Evolutionary conservation across 2,888 invertebrate species (phyloP), one percentile per base, ranked within the genome.

Genomic region (Alloplasta piceator): DNA sequence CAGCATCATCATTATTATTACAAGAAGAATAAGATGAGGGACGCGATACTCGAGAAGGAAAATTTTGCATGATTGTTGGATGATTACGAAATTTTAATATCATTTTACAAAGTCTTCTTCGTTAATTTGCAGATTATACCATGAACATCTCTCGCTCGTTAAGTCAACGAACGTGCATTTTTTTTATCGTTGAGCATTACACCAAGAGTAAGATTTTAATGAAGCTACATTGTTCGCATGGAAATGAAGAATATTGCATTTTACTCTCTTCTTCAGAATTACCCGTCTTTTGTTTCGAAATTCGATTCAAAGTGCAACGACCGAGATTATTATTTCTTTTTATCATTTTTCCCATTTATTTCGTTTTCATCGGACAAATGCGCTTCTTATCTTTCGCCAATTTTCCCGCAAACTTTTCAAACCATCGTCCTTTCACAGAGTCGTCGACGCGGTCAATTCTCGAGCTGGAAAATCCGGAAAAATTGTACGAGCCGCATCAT

Each of bases 381-480:
- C 26, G 26, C 26, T 26, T 26, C 26, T 26, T 26, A 26, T 26
- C 26, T 26, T 3, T 26, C 26, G 26, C 1, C 26, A 26, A 26
- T 26, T 26, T 26, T 26, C 3, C 26, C 26, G 26, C 26, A 26
- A 26, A 2, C 26, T 39, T 70, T 56, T 63, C 26, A 16, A 55
- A 52, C 50, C 64, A 67, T 72, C 72, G 26, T 63, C 63, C 52
- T 77, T 81, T 70, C 52, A 58, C 36, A 39, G 48, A 75, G 63
- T 80, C 55, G 41, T 61, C 67, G 48, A 6, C 36, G 48, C 68
- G 80, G 72, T 60, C 14, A 58, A 77, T 77, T 77, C 58, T 60
- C 72, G 26, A 70, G 16, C 48, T 38, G 55, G 46, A 56, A 39
- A 43, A 73, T 81, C 39, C 38, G 14, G 26, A 26, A 26, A 26